Percentiles rank a stretch among this genome's conserved stretches.
These are phyloP conservation scores for Rafetus swinhoei DNA, from an alignment of 2,113 vertebrate species.

Conservation along the genomic window DNA sequence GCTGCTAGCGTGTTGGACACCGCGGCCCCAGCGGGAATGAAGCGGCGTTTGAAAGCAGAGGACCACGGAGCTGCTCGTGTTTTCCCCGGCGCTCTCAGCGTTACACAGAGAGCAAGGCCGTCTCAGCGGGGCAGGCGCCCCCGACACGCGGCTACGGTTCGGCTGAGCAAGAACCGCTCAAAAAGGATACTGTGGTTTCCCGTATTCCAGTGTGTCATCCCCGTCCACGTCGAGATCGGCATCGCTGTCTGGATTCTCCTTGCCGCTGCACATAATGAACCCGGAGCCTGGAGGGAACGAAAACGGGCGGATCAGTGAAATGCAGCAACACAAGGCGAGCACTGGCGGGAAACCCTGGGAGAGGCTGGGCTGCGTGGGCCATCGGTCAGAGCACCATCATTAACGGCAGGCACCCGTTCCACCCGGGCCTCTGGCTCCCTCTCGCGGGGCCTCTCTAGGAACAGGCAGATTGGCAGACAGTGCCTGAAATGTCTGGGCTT, in stretches of 20 bases:
- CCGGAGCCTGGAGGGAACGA: slow-evolving; percentile 87
- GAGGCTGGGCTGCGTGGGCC: background rate
- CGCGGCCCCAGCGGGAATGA: no score
- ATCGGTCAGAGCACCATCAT: background rate
- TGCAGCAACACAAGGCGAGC: background rate
- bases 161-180: slow-evolving; percentile 34
- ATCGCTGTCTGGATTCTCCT: slow-evolving; percentile 97
- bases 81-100: background rate
- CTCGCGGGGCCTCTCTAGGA: background rate
- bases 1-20: no score
- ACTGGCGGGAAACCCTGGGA: background rate
- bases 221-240: slow-evolving; percentile 98
- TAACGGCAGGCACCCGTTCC: background rate
- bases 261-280: slow-evolving; percentile 95
- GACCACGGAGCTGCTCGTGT: no score
- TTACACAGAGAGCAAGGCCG: background rate
- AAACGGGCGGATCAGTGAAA: background rate
- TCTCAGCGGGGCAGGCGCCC: background rate
- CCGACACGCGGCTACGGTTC: background rate
- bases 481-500: background rate
- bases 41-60: no score
- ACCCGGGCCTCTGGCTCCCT: background rate
- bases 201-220: slow-evolving; percentile 98
- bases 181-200: slow-evolving; percentile 98
- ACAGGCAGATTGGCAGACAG: background rate